These are phyloP conservation scores for Cheilosia vulpina DNA, from an alignment of 2,888 invertebrate species.

Conservation along the genomic window DNA sequence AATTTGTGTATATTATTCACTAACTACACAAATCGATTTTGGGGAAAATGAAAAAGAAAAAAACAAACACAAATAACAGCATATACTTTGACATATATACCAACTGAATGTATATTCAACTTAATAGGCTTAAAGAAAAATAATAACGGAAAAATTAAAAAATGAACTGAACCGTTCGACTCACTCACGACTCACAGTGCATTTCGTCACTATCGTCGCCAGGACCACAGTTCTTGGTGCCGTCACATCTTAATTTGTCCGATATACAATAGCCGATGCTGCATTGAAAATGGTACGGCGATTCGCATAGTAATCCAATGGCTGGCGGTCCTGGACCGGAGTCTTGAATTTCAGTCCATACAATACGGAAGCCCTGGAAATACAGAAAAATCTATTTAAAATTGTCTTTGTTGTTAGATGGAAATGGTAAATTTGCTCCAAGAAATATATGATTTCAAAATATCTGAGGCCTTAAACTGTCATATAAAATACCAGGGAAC, in stretches of 20 bases:
- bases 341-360: conserved; percentile 96
- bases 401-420: too few relatives aligned
- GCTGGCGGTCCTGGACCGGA: conserved; percentile 85
- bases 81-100: conserved; percentile 11
- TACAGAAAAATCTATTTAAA: neutral
- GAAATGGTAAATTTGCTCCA: too few relatives aligned
- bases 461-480: too few relatives aligned
- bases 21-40: conserved; percentile 47
- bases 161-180: conserved; percentile 85
- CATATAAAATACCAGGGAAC: too few relatives aligned
- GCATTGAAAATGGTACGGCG: conserved; percentile 90
- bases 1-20: conserved; percentile 50
- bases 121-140: conserved; percentile 70
- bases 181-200: conserved; percentile 85
- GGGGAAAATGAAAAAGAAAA: neutral
- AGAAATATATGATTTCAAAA: too few relatives aligned
- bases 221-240: conserved; percentile 90
- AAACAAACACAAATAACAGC: too few relatives aligned
- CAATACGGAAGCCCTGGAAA: conserved; percentile 92
- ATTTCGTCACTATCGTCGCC: conserved; percentile 84
- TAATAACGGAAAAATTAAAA: conserved; percentile 76
- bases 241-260: conserved; percentile 90
- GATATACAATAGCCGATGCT: conserved; percentile 92
- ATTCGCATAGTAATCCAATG: conserved; percentile 83
- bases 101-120: conserved; percentile 37